Percentiles rank a stretch among this genome's conserved stretches.
Evolutionary conservation across 1,140 invertebrate species (phyloP).

Genomic region (Drosophila mauritiana): DNA sequence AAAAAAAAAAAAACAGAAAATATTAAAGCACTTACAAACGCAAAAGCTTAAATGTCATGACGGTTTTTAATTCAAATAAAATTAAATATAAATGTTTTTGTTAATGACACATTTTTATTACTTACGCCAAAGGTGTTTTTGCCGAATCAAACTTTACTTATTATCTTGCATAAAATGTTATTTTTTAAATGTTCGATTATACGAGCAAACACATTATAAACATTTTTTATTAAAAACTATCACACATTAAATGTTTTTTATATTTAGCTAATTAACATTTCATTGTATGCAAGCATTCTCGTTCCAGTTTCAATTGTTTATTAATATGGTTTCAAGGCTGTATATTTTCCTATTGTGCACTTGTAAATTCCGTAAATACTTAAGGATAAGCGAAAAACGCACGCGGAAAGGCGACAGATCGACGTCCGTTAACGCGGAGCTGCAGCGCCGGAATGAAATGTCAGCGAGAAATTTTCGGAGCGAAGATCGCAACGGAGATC

Average conservation of each 20-base stretch:
- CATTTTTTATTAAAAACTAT: background rate
- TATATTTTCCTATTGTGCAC: constrained; percentile 31
- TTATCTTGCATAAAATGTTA: background rate
- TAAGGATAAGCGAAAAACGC: constrained; percentile 37
- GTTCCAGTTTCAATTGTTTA: background rate
- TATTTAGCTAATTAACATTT: background rate
- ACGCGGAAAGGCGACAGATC: constrained; percentile 13
- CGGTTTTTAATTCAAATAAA: background rate
- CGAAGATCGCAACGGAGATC: constrained; percentile 50
- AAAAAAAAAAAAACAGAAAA: background rate
- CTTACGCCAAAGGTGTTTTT: background rate
- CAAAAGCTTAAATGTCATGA: background rate
- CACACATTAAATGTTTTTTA: background rate
- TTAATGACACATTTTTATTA: background rate
- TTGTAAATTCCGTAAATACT: constrained; percentile 50
- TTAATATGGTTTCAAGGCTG: background rate
- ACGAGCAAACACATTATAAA: background rate
- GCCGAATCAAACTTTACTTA: background rate
- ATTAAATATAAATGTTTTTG: background rate
- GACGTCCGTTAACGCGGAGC: constrained; percentile 68
- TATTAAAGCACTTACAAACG: too few relatives aligned
- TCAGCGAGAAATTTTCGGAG: constrained; percentile 25
- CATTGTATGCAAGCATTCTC: background rate
- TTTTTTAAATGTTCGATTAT: background rate
- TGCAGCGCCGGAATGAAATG: constrained; percentile 61